Evolutionary conservation across 2,888 invertebrate genomes (phyloP), one percentile per base, ranked within the genome.

Genomic region (Parapristionchus giblindavisi): DNA sequence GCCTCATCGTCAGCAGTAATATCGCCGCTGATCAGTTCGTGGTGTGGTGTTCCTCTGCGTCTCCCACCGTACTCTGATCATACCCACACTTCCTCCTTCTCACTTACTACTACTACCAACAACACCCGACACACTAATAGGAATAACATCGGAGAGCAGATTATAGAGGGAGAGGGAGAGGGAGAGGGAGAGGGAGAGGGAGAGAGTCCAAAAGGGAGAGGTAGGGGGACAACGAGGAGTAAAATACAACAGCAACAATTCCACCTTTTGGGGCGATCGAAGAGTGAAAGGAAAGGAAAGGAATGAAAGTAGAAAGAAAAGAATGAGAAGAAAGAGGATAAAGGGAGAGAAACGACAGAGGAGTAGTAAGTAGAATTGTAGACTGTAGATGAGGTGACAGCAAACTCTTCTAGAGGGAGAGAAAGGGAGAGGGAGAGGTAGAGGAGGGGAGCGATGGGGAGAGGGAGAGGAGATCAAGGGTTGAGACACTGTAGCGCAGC

Each of bases 151-250:
- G n/a, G n/a, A n/a, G n/a, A 17, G 43, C 43, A 17, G 11, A 43
- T 43, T 43, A 14, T 43, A 60, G 60, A 60, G 36, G n/a, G 60
- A 60, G 60, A 56, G 32, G 56, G 56, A 56, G 32, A 32, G 29
- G 56, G 56, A 65, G 65, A 51, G 51, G 21, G 65, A 65, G 65
- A 63, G 66, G 24, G 63, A 66, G 66, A 29, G 8, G 34, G 51
- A 14, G 66, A 66, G 36, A n/a, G 43, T 17, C 5, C 21, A 43
- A 43, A 32, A 34, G 51, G 66, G 34, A 52, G 36, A 48, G 4
- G 11, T 38, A 48, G 51, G 14, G n/a, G 34, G 29, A 29, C 1
- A 38, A 34, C 29, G 34, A 51, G 21, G 65, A 51, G 34, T 48
- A 66, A 48, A 29, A 65, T 43, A 34, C 65, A 40, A 43, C 14